phyloP scores from a whole-genome alignment of 2,888 invertebrate genomes.

The Monopis laevigella region DNA sequence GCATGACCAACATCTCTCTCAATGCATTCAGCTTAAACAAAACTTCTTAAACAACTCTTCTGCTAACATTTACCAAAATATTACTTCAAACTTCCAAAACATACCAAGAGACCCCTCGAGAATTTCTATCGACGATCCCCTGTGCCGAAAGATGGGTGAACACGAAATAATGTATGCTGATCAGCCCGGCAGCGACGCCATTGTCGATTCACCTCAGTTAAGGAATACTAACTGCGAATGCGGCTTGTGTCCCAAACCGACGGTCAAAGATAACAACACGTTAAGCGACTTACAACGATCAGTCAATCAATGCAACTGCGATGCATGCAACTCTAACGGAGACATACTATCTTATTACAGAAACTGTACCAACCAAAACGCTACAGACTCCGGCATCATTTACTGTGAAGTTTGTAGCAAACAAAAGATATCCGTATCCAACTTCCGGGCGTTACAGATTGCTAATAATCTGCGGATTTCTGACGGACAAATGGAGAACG shows the following conservation, averaged over 20 bases:
- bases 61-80: constrained; percentile 48
- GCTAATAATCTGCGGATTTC: constrained; percentile 50
- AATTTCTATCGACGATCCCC: constrained; percentile 47
- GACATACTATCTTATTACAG: constrained; percentile 53
- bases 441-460: constrained; percentile 57
- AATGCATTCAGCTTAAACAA: constrained; percentile 59
- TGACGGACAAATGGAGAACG: constrained; percentile 42
- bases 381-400: constrained; percentile 48
- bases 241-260: constrained; percentile 52
- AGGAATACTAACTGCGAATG: constrained; percentile 54
- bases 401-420: constrained; percentile 56
- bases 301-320: constrained; percentile 48
- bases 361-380: constrained; percentile 47
- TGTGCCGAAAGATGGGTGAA: constrained; percentile 45
- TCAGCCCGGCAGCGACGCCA: constrained; percentile 41
- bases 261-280: constrained; percentile 42
- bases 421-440: constrained; percentile 58
- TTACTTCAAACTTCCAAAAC: constrained; percentile 45
- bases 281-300: constrained; percentile 55
- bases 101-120: constrained; percentile 37
- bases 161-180: constrained; percentile 53
- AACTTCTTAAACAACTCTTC: constrained; percentile 56
- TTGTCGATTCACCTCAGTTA: constrained; percentile 33
- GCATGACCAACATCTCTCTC: constrained; percentile 58
- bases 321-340: constrained; percentile 53